A percentile compares a stretch with the other conserved stretches of the same genome.
These are phyloP conservation scores for Eurystomus gularis DNA, from an alignment of 2,113 vertebrate species.

Conservation along the genomic window DNA sequence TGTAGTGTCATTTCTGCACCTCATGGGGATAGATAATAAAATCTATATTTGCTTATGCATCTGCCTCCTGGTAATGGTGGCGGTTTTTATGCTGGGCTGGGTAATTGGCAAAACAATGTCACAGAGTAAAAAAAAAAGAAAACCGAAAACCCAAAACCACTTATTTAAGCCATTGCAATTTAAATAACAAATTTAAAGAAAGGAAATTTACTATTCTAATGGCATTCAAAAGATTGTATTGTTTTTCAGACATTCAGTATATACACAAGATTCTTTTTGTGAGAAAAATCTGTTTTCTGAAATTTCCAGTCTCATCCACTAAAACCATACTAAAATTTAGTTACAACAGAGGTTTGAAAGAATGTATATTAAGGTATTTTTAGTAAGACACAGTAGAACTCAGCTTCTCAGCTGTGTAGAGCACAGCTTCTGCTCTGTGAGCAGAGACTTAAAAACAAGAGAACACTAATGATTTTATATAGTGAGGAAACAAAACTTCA, in stretches of 20 bases:
- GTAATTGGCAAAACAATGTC: too few relatives aligned
- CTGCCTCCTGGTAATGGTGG: too few relatives aligned
- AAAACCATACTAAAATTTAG: neutral
- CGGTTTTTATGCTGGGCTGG: too few relatives aligned
- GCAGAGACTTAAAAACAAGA: neutral
- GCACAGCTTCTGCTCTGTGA: neutral
- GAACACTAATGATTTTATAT: neutral
- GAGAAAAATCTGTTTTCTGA: neutral
- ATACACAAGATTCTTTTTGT: neutral
- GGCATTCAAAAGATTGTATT: neutral
- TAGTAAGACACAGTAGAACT: neutral
- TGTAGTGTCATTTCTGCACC: too few relatives aligned
- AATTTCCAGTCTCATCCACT: neutral
- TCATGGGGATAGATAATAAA: too few relatives aligned
- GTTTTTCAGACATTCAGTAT: neutral
- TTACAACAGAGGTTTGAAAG: neutral
- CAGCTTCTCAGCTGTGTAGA: neutral
- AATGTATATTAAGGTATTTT: neutral
- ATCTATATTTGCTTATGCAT: too few relatives aligned
- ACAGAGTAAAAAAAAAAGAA: neutral
- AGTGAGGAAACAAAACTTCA: neutral
- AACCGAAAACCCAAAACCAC: too few relatives aligned
- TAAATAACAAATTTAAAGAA: neutral
- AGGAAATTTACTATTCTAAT: neutral
- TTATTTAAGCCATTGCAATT: neutral